These are phyloP conservation scores for Taenioides sp. DNA, from an alignment of 2,797 vertebrate species.

Conservation along the genomic window DNA sequence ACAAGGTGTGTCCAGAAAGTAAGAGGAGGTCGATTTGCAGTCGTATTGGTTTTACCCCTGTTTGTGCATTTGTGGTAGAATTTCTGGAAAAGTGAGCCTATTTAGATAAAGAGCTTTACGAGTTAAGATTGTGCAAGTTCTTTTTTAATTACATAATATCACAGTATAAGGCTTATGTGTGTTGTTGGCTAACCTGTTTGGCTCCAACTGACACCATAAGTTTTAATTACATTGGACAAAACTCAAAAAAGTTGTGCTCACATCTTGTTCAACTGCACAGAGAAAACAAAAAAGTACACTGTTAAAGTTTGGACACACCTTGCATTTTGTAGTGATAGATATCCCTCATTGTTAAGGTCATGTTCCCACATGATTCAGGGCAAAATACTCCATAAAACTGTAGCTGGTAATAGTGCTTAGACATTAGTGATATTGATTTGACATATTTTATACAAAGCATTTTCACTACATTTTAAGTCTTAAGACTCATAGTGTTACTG, in stretches of 20 bases:
- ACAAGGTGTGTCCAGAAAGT: slow-evolving; percentile 6
- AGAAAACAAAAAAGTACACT: neutral
- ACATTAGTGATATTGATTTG: slow-evolving; percentile 43
- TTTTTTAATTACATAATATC: neutral
- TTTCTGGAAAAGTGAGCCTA: neutral
- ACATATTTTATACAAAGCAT: slow-evolving; percentile 25
- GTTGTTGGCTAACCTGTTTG: neutral
- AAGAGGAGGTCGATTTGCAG: neutral
- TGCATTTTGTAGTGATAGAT: slow-evolving; percentile 46
- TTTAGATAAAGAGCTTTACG: neutral
- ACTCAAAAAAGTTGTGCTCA: neutral
- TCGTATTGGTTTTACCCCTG: neutral
- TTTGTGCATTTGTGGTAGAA: neutral
- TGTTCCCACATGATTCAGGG: slow-evolving; percentile 58
- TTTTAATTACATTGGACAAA: neutral
- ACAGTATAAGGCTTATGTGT: neutral
- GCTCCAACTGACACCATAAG: neutral
- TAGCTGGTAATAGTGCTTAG: slow-evolving; percentile 58
- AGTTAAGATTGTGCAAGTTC: neutral
- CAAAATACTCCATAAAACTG: slow-evolving; percentile 54
- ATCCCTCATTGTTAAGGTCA: slow-evolving; percentile 38
- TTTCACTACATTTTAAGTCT: slow-evolving; percentile 36
- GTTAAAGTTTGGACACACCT: neutral
- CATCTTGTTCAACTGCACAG: neutral
- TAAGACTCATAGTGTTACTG: slow-evolving; percentile 29